These are phyloP conservation scores for Hippoglossus stenolepis DNA, from an alignment of 2,113 vertebrate species.

Conservation along the genomic window DNA sequence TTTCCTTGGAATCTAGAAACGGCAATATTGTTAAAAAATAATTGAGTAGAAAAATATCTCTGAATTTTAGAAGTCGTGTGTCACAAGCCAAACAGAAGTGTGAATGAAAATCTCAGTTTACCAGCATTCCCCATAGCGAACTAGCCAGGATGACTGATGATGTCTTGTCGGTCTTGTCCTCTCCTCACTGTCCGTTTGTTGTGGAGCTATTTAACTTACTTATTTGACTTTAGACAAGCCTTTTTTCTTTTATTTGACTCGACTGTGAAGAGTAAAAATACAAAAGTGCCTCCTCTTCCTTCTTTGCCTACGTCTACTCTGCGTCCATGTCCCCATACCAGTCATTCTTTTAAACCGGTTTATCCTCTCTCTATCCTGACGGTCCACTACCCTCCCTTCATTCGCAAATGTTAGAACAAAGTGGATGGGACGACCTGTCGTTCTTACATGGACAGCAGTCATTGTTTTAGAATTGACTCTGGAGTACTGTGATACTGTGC, in stretches of 20 bases:
- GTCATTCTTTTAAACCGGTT: slow-evolving; percentile 71
- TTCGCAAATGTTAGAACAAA: slow-evolving; percentile 5
- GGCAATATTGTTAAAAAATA: not conserved
- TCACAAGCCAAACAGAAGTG: not conserved
- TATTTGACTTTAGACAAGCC: not conserved
- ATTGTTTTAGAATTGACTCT: not conserved
- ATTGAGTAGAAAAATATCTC: not conserved
- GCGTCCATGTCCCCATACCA: slow-evolving; percentile 62
- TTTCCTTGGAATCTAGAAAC: not conserved
- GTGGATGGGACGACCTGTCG: not conserved
- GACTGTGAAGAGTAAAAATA: slow-evolving; percentile 5
- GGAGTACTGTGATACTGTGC: slow-evolving; percentile 16
- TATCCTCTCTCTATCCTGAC: slow-evolving; percentile 36
- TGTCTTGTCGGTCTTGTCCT: slow-evolving; percentile 16
- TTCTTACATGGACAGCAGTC: not conserved
- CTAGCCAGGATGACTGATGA: not conserved
- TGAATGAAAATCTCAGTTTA: slow-evolving; percentile 47
- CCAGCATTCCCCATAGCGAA: slow-evolving; percentile 70
- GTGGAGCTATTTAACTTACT: not conserved
- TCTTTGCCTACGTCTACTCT: slow-evolving; percentile 40
- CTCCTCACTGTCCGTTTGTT: not conserved
- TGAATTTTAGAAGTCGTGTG: not conserved
- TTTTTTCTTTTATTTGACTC: slow-evolving; percentile 8
- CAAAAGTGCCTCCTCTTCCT: not conserved
- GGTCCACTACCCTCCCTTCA: slow-evolving; percentile 9